These are phyloP conservation scores for Stercorarius parasiticus DNA, from an alignment of 2,113 vertebrate genomes.

Conservation along the genomic window DNA sequence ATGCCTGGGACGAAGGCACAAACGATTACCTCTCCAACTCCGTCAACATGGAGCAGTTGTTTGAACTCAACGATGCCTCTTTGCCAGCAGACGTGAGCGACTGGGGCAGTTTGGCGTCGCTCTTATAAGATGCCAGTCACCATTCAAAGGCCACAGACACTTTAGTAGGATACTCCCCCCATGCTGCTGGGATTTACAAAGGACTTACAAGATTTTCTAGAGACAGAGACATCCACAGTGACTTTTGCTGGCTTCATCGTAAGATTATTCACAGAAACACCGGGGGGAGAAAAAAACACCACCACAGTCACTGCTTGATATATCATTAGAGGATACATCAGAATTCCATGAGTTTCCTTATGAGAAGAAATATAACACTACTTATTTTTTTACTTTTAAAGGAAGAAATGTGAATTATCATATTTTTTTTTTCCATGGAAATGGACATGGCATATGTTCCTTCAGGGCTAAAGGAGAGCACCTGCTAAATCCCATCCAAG, in stretches of 20 bases:
- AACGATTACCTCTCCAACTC: slow-evolving; percentile 78
- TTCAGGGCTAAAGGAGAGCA: background rate
- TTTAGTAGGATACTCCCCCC: background rate
- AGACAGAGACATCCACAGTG: background rate
- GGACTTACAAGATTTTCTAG: slow-evolving; percentile 9
- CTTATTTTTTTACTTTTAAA: slow-evolving; percentile 67
- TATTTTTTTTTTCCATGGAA: background rate
- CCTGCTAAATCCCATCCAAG: background rate
- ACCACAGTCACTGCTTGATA: background rate
- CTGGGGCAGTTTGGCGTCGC: slow-evolving; percentile 77
- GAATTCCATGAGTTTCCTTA: background rate
- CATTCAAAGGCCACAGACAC: background rate
- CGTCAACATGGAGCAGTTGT: slow-evolving; percentile 83
- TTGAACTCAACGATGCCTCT: slow-evolving; percentile 77
- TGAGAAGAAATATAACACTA: slow-evolving; percentile 30
- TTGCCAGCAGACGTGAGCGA: slow-evolving; percentile 74
- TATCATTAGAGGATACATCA: background rate
- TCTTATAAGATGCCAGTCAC: slow-evolving; percentile 75
- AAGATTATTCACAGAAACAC: background rate
- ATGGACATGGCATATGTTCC: background rate
- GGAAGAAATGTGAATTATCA: slow-evolving; percentile 41
- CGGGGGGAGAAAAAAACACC: background rate
- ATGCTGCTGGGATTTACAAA: background rate
- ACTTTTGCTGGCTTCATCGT: background rate
- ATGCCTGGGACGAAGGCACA: slow-evolving; percentile 85